phyloP scores from a whole-genome alignment of 1,140 invertebrate genomes.

The Cydia fagiglandana region DNA sequence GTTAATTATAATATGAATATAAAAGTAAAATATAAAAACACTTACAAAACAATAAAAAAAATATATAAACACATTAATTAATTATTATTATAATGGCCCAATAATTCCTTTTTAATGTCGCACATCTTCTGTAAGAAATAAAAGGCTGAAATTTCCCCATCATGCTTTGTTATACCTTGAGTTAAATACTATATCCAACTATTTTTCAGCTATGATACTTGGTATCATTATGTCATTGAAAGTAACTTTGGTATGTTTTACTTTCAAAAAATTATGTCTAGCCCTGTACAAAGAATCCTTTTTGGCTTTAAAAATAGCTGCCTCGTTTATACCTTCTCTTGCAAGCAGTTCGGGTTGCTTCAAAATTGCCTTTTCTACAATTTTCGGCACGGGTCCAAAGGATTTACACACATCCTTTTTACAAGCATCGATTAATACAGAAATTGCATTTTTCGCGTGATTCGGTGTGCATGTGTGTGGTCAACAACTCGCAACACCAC shows the following conservation, averaged over 20 bases:
- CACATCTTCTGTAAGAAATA: conserved; percentile 27
- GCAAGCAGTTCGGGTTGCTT: not conserved
- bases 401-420: conserved; percentile 12
- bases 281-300: conserved; percentile 13
- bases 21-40: too few species aligned
- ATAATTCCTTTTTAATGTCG: conserved; percentile 20
- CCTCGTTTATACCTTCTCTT: conserved; percentile 4
- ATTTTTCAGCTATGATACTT: not conserved
- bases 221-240: not conserved
- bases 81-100: conserved; percentile 22
- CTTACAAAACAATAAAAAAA: too few species aligned
- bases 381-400: conserved; percentile 3
- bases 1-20: too few species aligned
- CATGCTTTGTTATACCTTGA: conserved; percentile 20
- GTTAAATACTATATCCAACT: conserved; percentile 9
- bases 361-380: not conserved
- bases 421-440: not conserved
- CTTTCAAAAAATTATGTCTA: not conserved
- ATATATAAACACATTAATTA: not conserved
- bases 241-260: not conserved
- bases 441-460: not conserved
- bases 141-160: not conserved
- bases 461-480: not conserved
- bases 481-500: not conserved
- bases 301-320: conserved; percentile 9